Evolutionary conservation across 2,888 invertebrate species (phyloP), one percentile per base, ranked within the genome.

Genomic region (Monoplex corrugatus): DNA sequence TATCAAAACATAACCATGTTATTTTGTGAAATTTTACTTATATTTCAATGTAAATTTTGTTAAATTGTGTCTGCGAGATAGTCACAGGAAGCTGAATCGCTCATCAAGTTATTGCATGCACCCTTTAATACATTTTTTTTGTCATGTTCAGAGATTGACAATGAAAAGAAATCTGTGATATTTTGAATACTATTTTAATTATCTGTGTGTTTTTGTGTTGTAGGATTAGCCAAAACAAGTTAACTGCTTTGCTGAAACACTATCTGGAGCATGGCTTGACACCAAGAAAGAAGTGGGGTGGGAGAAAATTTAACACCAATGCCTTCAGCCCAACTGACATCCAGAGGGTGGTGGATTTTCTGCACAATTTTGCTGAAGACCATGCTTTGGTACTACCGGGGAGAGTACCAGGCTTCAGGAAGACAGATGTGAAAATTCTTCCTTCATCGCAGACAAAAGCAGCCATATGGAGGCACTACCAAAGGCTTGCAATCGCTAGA

Each of bases 381-480:
- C 82, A 91, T 90, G 90, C 86, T n/a, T 23, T 91, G 32, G 28
- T 63, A 23, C 82, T 91, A 23, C 90, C 91, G 19, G 91, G 90
- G 16, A 80, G 88, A 2, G 45, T 90, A 10, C 90, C 87, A 44
- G 89, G 87, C 28, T 90, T 68, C 72, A 84, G 23, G 57, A 84
- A 50, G 38, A 32, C 45, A 28, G 84, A 84, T n/a, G 32, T 84
- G 32, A 45, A 44, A 38, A 38, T 84, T 3, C 32, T 84, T 35
- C 84, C 84, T 23, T 80, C 80, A 10, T 40, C 80, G 40, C 43
- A 80, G 40, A 43, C 80, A 16, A 80, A 80, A 43, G 72, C 72
- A 13, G 32, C 72, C 32, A 35, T 75, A 35, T 75, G 72, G 72
- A 75, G 72, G 19, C 72, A 75, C 35, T 75, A 35, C 72, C 72